Evolutionary conservation across 2,113 vertebrate species (phyloP), one percentile per base, ranked within the genome.

Genomic region (Pelodiscus sinensis): DNA sequence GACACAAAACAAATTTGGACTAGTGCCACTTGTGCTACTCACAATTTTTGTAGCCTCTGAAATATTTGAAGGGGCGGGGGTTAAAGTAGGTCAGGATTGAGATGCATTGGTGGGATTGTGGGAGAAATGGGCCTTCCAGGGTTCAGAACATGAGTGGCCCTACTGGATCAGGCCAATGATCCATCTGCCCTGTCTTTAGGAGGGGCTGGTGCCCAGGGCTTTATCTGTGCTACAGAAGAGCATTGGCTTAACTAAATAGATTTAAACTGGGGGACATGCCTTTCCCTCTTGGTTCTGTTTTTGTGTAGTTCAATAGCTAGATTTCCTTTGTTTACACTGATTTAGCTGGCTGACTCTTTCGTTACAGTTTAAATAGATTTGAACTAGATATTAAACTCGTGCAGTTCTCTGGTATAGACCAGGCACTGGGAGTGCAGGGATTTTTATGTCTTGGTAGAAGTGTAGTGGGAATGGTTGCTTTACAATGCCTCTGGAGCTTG

Each of bases 381-480:
- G 16, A 71, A 35, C 16, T 55, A 0, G 12, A 79, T 65, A 51
- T 52, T 12, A 29, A 55, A 68, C 18, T 16, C 79, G 31, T 22
- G 15, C 27, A 29, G 68, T 75, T 1, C 0, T 15, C 85, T 85
- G 71, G 56, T 2, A 38, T 24, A 35, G n/a, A 19, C 52, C 0
- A 56, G 3, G 0, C 85, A 44, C 77, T 87, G 50, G 29, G 65
- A 29, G 29, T 44, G 9, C 82, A 19, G 52, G 55, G 52, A 71
- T 84, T 2, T 0, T 75, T 3, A 65, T 75, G 50, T 85, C 54
- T 82, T 81, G 2, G 13, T 71, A 78, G 71, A 83, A 78, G 57
- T 0, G 0, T 5, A 2, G 2, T 8, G 80, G 1, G n/a, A 56
- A 2, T 2, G 21, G 88, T 78, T 75, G 80, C 57, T 58, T 44